Conservation (phyloP, 2,888 invertebrate species). For the Oconnorella tubifera region DNA sequence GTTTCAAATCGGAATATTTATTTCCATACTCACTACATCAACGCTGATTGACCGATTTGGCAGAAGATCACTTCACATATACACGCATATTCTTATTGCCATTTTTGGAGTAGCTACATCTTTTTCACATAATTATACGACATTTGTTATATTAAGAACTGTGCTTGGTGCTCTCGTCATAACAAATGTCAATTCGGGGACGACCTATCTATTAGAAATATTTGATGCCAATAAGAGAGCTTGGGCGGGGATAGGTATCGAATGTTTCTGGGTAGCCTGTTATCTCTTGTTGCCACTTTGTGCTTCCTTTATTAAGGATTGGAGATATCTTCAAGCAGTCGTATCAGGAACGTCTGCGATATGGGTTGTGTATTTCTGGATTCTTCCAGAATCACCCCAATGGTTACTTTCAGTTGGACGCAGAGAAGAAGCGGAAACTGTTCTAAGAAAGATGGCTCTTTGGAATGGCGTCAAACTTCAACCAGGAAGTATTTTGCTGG, state of each 20-base stretch:
- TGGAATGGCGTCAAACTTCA: constrained; percentile 23
- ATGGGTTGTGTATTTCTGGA: constrained; percentile 25
- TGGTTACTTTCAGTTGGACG: constrained; percentile 43
- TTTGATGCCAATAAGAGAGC: constrained; percentile 29
- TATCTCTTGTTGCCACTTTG: constrained; percentile 26
- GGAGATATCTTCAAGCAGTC: constrained; percentile 29
- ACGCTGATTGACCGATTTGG: constrained; percentile 25
- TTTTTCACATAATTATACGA: constrained; percentile 23
- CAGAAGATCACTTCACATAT: constrained; percentile 20
- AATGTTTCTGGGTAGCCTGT: constrained; percentile 20
- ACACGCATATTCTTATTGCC: constrained; percentile 10
- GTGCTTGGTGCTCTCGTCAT: constrained; percentile 15
- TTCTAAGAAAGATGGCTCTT: constrained; percentile 34
- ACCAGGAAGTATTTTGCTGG: background rate
- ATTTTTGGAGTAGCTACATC: constrained; percentile 14
- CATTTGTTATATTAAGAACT: constrained; percentile 20
- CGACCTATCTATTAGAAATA: constrained; percentile 26
- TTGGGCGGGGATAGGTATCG: constrained; percentile 27
- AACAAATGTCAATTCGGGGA: constrained; percentile 23
- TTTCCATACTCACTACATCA: constrained; percentile 12
- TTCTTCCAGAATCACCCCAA: constrained; percentile 44
- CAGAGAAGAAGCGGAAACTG: constrained; percentile 34
- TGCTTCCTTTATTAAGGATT: constrained; percentile 25
- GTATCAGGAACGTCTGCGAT: constrained; percentile 15
- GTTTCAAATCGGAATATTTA: constrained; percentile 18